phyloP scores from a whole-genome alignment of 2,888 invertebrate species.

The Aphrophora alni region DNA sequence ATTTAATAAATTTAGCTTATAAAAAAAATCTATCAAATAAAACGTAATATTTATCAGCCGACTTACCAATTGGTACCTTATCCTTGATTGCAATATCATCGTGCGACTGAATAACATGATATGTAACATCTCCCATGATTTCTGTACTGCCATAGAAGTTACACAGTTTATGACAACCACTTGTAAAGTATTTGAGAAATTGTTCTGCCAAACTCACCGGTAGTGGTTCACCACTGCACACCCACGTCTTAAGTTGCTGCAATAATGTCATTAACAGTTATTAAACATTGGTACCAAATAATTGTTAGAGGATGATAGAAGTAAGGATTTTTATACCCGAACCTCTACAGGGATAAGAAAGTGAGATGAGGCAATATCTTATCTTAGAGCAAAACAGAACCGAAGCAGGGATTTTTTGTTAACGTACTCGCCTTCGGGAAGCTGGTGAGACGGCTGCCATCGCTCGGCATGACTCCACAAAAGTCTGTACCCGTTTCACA shows the following conservation, averaged over 20 bases:
- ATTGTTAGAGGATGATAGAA: too few relatives aligned
- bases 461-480: too few relatives aligned
- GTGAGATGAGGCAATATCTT: neutral
- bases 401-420: too few relatives aligned
- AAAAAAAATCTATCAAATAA: too few relatives aligned
- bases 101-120: constrained; percentile 68
- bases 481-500: too few relatives aligned
- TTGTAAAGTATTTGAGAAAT: constrained; percentile 76
- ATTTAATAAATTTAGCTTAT: too few relatives aligned
- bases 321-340: too few relatives aligned
- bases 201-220: constrained; percentile 72
- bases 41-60: too few relatives aligned
- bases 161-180: constrained; percentile 66
- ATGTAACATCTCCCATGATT: constrained; percentile 90
- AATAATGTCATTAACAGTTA: constrained; percentile 58
- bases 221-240: constrained; percentile 87
- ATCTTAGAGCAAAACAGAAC: too few relatives aligned
- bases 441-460: too few relatives aligned
- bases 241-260: constrained; percentile 73
- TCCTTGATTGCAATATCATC: constrained; percentile 67
- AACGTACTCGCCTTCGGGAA: too few relatives aligned
- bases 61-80: constrained; percentile 86
- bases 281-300: too few relatives aligned
- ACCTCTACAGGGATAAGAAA: neutral
- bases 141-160: constrained; percentile 94